Evolutionary conservation across 2,797 vertebrate genomes (phyloP).

Genomic region (Anabas testudineus): DNA sequence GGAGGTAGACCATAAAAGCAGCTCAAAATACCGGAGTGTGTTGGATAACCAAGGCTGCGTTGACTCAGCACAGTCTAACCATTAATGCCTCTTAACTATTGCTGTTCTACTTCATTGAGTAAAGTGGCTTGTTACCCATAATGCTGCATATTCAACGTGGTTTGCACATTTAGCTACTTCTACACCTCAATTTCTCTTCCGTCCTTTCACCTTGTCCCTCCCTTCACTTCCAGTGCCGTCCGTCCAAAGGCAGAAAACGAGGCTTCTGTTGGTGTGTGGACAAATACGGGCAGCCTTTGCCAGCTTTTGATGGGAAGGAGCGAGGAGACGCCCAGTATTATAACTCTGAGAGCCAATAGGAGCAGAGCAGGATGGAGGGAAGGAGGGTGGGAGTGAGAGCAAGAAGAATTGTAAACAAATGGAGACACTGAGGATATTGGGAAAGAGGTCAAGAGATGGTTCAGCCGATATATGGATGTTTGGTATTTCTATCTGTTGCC

Average conservation of each 20-base stretch:
- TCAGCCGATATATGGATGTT: slow-evolving; percentile 74
- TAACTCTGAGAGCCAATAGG: slow-evolving; percentile 85
- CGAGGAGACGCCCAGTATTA: slow-evolving; percentile 89
- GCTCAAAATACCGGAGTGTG: slow-evolving; percentile 81
- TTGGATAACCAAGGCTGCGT: slow-evolving; percentile 74
- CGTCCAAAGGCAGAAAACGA: slow-evolving; percentile 94
- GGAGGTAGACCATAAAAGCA: slow-evolving; percentile 81
- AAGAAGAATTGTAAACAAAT: slow-evolving; percentile 75
- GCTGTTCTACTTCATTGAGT: slow-evolving; percentile 69
- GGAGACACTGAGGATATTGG: slow-evolving; percentile 76
- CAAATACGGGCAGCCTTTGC: slow-evolving; percentile 93
- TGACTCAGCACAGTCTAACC: slow-evolving; percentile 76
- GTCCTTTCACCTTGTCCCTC: slow-evolving; percentile 51
- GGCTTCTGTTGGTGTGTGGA: slow-evolving; percentile 98
- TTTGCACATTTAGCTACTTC: slow-evolving; percentile 44
- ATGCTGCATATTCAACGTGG: slow-evolving; percentile 55
- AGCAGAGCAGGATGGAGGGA: slow-evolving; percentile 53
- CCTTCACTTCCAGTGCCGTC: slow-evolving; percentile 87
- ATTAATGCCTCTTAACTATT: slow-evolving; percentile 77
- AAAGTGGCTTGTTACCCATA: slow-evolving; percentile 63
- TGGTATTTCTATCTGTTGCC: slow-evolving; percentile 76
- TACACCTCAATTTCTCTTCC: slow-evolving; percentile 8
- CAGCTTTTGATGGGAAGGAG: slow-evolving; percentile 88
- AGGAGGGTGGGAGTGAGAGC: slow-evolving; percentile 56
- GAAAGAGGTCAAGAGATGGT: slow-evolving; percentile 76